Percentiles rank a stretch among this genome's conserved stretches.
Evolutionary conservation across 2,113 vertebrate genomes (phyloP).

Genomic region (Clarias gariepinus): DNA sequence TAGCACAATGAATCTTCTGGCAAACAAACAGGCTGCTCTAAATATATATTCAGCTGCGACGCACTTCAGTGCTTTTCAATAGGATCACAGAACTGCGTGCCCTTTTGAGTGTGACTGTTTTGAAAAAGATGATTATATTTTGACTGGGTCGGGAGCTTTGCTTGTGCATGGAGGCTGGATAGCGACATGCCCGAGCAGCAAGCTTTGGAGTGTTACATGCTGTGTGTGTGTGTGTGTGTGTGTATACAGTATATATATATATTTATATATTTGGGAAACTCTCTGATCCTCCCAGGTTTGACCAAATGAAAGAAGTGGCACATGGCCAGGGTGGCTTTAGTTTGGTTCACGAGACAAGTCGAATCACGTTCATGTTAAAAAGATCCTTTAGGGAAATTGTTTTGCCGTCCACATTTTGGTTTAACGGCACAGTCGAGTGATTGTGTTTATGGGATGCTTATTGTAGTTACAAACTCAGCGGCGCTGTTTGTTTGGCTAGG

Average conservation of each 20-base stretch:
- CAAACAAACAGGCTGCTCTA: constrained; percentile 36
- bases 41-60: constrained; percentile 43
- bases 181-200: constrained; percentile 4
- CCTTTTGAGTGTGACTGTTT: constrained; percentile 54
- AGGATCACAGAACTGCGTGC: constrained; percentile 51
- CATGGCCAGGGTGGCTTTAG: constrained; percentile 10
- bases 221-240: constrained; percentile 23
- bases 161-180: background rate
- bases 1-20: constrained; percentile 44
- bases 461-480: background rate
- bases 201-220: background rate
- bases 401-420: background rate
- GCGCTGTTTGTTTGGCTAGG: background rate
- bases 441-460: background rate
- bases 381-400: background rate
- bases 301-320: background rate
- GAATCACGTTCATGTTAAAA: constrained; percentile 2
- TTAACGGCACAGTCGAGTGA: background rate
- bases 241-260: background rate
- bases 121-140: constrained; percentile 43
- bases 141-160: constrained; percentile 18
- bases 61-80: constrained; percentile 61
- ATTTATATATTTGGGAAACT: background rate
- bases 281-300: background rate
- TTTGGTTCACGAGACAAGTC: background rate